Conservation (phyloP, 2,113 vertebrate genomes). For the Paradisaea rubra region DNA sequence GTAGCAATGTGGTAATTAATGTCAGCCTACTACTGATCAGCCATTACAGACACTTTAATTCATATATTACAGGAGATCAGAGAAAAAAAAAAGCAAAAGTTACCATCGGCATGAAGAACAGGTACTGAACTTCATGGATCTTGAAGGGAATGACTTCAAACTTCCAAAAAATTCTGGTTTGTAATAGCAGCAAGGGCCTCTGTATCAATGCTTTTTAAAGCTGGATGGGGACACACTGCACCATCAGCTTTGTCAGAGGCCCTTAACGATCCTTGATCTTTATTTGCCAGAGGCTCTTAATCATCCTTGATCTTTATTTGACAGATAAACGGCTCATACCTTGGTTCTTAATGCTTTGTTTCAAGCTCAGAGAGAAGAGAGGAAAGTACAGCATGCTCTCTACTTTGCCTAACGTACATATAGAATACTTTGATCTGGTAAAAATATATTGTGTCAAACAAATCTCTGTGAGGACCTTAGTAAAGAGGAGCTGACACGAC, state of each 20-base stretch:
- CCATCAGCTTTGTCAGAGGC: constrained; percentile 57
- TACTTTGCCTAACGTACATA: neutral
- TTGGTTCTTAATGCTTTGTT: constrained; percentile 63
- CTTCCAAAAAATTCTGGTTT: constrained; percentile 54
- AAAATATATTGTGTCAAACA: constrained; percentile 2
- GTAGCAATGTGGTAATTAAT: neutral
- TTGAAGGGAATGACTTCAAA: constrained; percentile 35
- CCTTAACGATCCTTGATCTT: constrained; percentile 59
- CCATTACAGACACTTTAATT: neutral
- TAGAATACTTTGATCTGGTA: constrained; percentile 17
- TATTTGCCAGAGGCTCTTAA: constrained; percentile 67
- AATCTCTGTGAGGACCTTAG: neutral
- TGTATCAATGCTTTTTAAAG: constrained; percentile 62
- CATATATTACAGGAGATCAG: neutral
- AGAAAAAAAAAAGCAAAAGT: neutral
- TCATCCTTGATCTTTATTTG: constrained; percentile 70
- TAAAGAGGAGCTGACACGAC: neutral
- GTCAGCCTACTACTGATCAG: neutral
- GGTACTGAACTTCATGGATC: neutral
- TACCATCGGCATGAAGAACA: neutral
- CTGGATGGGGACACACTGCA: constrained; percentile 37
- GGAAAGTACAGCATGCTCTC: neutral
- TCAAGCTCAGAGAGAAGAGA: constrained; percentile 51
- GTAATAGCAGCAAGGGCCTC: constrained; percentile 53
- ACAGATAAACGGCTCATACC: constrained; percentile 61